Evolutionary conservation across 2,797 vertebrate species (phyloP), one percentile per base, ranked within the genome.

Genomic region (Epinephelus malabaricus): DNA sequence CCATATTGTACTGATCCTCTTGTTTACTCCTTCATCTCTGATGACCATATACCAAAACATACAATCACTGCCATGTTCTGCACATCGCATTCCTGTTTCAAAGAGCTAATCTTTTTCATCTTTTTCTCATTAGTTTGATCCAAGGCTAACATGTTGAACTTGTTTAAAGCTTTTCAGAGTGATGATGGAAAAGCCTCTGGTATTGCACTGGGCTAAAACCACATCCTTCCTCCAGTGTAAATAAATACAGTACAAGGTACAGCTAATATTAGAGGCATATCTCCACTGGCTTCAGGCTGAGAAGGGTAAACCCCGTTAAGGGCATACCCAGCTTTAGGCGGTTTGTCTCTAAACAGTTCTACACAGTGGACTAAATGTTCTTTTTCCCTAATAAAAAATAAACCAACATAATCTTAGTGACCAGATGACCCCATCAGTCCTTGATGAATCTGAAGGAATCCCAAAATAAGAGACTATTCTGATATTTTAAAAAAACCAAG

Each of bases 141-240:
- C 75, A 64, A 81, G 73, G 80, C 82, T 75, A 90, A 89, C 92
- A 93, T 92, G 87, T 58, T 91, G 90, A 92, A 91, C 85, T 90
- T 89, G 88, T 94, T 92, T 92, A 81, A 92, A 87, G 77, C 85
- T 88, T 84, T 84, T 83, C 65, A 68, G 77, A 83, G 82, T 77
- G 78, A 88, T 78, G 84, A 92, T 75, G 81, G 92, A 93, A 89
- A 92, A 79, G 74, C 56, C 76, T 86, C 79, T 76, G 66, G 88
- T 72, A 82, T 53, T 81, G 87, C 75, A 61, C 69, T 21, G 63
- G 61, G 80, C 69, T 88, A 81, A 84, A 91, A 87, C 91, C 92
- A 93, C 89, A 93, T 92, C 92, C 90, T 92, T 86, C 78, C 76
- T 88, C 53, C 69, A 81, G 76, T 85, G 83, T 91, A 94, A 93